A percentile compares a stretch with the other conserved stretches of the same genome.
These are phyloP conservation scores for Papilio protenor DNA, from an alignment of 2,888 invertebrate species.

Conservation along the genomic window DNA sequence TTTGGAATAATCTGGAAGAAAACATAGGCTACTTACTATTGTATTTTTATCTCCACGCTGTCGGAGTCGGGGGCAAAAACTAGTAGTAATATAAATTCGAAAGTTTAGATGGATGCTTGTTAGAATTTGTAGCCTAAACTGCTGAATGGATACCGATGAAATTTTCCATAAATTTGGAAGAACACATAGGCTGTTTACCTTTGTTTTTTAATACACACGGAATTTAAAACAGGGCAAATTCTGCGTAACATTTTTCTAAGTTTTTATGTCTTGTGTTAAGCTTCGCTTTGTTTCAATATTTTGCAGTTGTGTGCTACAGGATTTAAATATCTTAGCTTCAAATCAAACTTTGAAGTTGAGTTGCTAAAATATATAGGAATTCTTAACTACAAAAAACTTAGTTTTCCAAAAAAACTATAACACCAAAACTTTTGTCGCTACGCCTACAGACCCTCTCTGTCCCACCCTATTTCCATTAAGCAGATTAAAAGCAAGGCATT, in stretches of 20 bases:
- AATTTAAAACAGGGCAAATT: not conserved
- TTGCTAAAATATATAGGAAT: not conserved
- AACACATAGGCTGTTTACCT: no score
- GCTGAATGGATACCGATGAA: no score
- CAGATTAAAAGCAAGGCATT: constrained; percentile 36
- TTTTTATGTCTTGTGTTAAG: not conserved
- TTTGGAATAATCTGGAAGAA: no score
- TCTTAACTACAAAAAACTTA: not conserved
- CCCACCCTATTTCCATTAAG: constrained; percentile 36
- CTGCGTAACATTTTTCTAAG: not conserved
- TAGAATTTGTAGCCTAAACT: no score
- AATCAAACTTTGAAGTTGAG: not conserved
- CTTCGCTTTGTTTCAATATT: not conserved
- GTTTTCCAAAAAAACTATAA: constrained; percentile 1
- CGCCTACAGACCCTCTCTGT: constrained; percentile 24
- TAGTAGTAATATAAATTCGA: no score
- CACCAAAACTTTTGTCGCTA: constrained; percentile 4
- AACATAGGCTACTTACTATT: no score
- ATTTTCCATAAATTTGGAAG: no score
- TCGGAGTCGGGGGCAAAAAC: no score
- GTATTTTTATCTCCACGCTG: no score
- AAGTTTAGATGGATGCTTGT: no score
- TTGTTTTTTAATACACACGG: no score
- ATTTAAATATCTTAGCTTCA: not conserved
- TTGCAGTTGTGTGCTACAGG: not conserved